These are phyloP conservation scores for Drosophila micromelanica DNA, from an alignment of 1,140 invertebrate species.

Conservation along the genomic window DNA sequence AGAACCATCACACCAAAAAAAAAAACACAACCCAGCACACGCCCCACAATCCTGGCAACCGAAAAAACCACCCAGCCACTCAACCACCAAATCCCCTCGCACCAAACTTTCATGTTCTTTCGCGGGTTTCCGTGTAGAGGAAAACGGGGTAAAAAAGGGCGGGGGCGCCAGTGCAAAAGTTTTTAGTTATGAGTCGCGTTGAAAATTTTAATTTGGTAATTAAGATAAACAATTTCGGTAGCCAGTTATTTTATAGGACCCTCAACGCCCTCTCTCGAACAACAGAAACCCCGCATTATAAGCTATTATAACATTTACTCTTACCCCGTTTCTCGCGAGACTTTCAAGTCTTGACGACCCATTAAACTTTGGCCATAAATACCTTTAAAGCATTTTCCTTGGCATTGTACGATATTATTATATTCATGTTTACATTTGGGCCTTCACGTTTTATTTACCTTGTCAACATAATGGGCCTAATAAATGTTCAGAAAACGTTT, in stretches of 20 bases:
- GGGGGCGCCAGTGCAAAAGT: conserved; percentile 37
- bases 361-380: conserved; percentile 78
- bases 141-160: not conserved
- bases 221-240: conserved; percentile 82
- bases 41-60: not conserved
- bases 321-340: not conserved
- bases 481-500: not conserved
- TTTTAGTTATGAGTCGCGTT: conserved; percentile 58
- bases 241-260: conserved; percentile 66
- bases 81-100: not conserved
- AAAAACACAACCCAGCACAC: conserved; percentile 8
- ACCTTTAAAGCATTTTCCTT: conserved; percentile 48
- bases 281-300: conserved; percentile 5
- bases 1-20: conserved; percentile 6
- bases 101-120: conserved; percentile 39
- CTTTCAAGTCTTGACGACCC: conserved; percentile 35
- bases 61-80: not conserved
- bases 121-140: not conserved
- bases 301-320: conserved; percentile 54
- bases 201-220: conserved; percentile 83
- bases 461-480: conserved; percentile 60
- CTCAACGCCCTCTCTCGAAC: not conserved
- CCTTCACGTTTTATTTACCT: conserved; percentile 56
- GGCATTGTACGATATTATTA: conserved; percentile 46
- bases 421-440: conserved; percentile 44